Base-by-base conservation (phyloP, 2,113 vertebrate genomes). In the Megaceryle maxima region DNA sequence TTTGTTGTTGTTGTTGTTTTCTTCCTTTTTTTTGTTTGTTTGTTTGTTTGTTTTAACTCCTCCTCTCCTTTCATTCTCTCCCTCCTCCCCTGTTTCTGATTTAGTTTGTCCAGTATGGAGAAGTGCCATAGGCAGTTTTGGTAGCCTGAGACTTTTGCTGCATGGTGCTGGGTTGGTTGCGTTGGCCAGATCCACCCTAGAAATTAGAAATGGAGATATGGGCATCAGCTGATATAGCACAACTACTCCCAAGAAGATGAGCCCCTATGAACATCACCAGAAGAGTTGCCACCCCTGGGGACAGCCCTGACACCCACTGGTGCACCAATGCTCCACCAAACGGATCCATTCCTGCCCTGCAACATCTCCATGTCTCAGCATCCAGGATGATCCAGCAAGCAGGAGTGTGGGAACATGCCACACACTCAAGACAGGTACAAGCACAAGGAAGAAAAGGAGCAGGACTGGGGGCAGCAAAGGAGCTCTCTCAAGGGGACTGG, bases 61-160 rank as follows among this genome's bases (percentile, higher is more conserved):
- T n/a, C n/a, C 50, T 81, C 56, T 60, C 62, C 57, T 88, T 93
- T 84, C 57, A 25, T 82, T 87, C n/a, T 87, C 89, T 85, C 62
- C 68, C 63, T 87, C 72, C 43, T 94, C 69, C 81, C 59, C 0
- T 0, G 39, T 83, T 87, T 81, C 5, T 0, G 92, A 64, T 91
- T 98, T 94, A 98, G 96, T 98, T 98, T 97, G 98, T 98, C 98
- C 98, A 98, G 97, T 98, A 98, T 6, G 98, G 98, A 96, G 98
- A 98, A 90, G 94, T 98, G 97, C 98, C 93, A 7, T 98, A 98
- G 97, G 98, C 26, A 5, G 98, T 97, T 95, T 98, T 98, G 94
- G 98, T 98, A 94, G 98, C 97, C 98, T 98, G 98, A 92, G 98
- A 96, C 98, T 98, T 98, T 97, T 98, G 98, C 97, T 98, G 98